Base-by-base conservation (phyloP, 2,113 vertebrate genomes). In the Bothrops jararaca region DNA sequence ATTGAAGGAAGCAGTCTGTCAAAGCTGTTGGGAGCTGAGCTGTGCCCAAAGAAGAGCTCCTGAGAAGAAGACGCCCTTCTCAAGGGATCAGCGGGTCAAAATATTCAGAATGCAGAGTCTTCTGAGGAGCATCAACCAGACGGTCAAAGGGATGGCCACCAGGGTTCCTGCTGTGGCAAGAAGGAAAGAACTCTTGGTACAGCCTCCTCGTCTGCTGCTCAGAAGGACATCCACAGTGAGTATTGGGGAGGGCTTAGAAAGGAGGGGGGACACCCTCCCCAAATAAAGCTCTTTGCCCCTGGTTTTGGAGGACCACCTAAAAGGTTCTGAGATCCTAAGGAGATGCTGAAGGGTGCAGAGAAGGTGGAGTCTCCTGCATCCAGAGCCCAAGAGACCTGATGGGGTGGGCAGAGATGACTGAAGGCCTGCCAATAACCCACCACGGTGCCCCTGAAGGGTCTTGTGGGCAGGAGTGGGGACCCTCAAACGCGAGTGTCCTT, bases 141-240 rank as follows among this genome's bases (percentile, higher is more conserved):
- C 74, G 22, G 8, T 86, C 13, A 42, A 86, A 56, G 58, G 60
- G 12, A 56, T 89, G 18, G 34, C 42, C 7, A n/a, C 1, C 24
- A 3, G 86, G 50, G 5, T 48, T 53, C 34, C 57, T 2, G 1
- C 18, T 18, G 22, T n/a, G 12, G 57, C 34, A 56, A 1, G 8
- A 4, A 26, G 11, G 3, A 26, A 29, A 15, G 4, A n/a, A 3
- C 50, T 52, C 5, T 8, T 29, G 5, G 8, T 6, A 0, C 29
- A 11, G 5, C 26, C 2, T 13, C 6, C 22, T 0, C 2, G 0
- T 6, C 10, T 23, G 18, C 12, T 22, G 0, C 23, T 3, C 2
- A 11, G 15, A 23, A 15, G 22, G 57, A 54, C 9, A 2, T 7
- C 20, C 0, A 9, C 85, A 2, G 92, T 93, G 54, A 93, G 89